phyloP scores from a whole-genome alignment of 2,113 vertebrate genomes.

The Muntiacus muntjak region DNA sequence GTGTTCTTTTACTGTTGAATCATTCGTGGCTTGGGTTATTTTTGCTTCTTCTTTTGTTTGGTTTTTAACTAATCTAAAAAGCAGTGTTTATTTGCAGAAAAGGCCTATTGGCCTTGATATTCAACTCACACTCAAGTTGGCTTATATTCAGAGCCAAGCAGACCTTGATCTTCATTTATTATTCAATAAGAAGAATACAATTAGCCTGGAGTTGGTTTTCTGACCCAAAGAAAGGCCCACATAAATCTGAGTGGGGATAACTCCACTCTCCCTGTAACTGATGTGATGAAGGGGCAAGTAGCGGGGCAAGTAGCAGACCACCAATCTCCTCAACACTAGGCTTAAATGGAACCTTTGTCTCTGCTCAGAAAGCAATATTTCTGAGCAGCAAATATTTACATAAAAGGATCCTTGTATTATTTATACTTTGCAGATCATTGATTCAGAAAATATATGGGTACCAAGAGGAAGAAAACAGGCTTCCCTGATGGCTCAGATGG shows the following conservation, averaged over 20 bases:
- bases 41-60: conserved; percentile 29
- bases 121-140: conserved; percentile 57
- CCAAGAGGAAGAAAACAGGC: conserved; percentile 37
- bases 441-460: conserved; percentile 53
- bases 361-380: not conserved
- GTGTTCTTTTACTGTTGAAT: conserved; percentile 17
- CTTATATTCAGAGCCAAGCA: conserved; percentile 45
- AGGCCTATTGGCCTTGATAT: conserved; percentile 51
- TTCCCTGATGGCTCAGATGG: not conserved
- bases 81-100: conserved; percentile 15
- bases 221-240: conserved; percentile 44
- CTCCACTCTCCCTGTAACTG: conserved; percentile 25
- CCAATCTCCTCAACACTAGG: conserved; percentile 1
- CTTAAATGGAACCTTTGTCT: conserved; percentile 43
- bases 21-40: not conserved
- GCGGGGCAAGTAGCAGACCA: not conserved
- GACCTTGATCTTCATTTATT: conserved; percentile 71
- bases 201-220: conserved; percentile 67
- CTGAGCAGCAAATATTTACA: conserved; percentile 46
- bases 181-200: conserved; percentile 64
- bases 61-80: conserved; percentile 42
- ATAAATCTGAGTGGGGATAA: conserved; percentile 37
- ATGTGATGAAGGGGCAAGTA: not conserved
- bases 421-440: conserved; percentile 62
- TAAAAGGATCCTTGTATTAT: conserved; percentile 33